Evolutionary conservation across 2,797 vertebrate species (phyloP).

Genomic region (Peromyscus aztecus): DNA sequence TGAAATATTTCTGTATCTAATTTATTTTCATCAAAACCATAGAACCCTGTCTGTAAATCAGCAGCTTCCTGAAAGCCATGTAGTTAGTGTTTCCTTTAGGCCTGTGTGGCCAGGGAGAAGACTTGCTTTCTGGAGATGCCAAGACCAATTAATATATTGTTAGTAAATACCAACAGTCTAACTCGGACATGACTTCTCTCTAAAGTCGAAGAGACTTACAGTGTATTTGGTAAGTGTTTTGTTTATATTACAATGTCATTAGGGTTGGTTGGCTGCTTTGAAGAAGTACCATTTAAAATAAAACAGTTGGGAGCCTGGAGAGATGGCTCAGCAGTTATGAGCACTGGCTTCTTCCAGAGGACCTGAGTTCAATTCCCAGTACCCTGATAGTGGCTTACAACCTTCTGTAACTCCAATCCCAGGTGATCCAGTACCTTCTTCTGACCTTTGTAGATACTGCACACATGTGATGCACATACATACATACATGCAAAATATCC

Average conservation of each 20-base stretch:
- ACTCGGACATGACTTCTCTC: background rate
- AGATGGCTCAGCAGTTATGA: background rate
- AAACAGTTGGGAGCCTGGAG: background rate
- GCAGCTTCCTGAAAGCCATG: background rate
- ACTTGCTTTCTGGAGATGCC: background rate
- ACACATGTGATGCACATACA: background rate
- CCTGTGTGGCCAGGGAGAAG: background rate
- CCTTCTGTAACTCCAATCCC: background rate
- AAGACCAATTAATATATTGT: background rate
- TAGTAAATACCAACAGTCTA: background rate
- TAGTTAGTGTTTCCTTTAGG: conserved; percentile 3
- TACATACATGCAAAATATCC: background rate
- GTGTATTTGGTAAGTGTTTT: background rate
- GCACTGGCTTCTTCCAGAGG: background rate
- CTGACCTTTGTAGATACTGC: background rate
- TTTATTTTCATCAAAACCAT: conserved; percentile 15
- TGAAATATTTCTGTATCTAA: conserved; percentile 39
- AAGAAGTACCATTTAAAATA: conserved; percentile 48
- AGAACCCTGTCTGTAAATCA: conserved; percentile 10
- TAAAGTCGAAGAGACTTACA: background rate
- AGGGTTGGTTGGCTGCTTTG: background rate
- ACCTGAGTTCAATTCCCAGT: background rate
- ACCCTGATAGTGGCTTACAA: background rate
- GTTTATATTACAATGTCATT: background rate
- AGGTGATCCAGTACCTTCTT: background rate